Conservation (phyloP, 2,113 vertebrate genomes). For the Paracanthobrama guichenoti region DNA sequence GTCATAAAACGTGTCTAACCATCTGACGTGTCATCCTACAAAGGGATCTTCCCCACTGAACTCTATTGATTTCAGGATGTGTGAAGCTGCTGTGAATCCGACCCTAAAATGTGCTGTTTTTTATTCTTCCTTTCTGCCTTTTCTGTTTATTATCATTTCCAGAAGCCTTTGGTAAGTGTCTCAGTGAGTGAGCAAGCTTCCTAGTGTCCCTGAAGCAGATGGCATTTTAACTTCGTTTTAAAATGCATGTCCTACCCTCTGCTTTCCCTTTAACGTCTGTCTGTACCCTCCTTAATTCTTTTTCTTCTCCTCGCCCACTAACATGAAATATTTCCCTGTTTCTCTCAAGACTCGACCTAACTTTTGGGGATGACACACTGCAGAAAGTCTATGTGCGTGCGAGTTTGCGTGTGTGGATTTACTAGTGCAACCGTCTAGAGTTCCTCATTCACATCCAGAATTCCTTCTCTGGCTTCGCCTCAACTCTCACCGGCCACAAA, state of each 20-base stretch:
- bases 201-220: constrained; percentile 82
- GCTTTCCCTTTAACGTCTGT: constrained; percentile 39
- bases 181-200: constrained; percentile 73
- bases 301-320: constrained; percentile 39
- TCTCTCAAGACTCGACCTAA: constrained; percentile 9
- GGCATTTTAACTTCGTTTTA: constrained; percentile 79
- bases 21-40: neutral
- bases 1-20: neutral
- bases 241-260: constrained; percentile 81
- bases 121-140: constrained; percentile 76
- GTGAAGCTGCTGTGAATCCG: neutral
- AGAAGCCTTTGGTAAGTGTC: constrained; percentile 99
- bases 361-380: neutral
- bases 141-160: constrained; percentile 81
- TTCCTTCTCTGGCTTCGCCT: neutral
- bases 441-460: constrained; percentile 5
- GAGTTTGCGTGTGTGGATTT: neutral
- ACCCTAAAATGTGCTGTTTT: constrained; percentile 68
- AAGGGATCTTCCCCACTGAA: constrained; percentile 9
- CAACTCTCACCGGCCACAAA: neutral
- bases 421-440: neutral
- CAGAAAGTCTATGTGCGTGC: neutral
- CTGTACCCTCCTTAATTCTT: constrained; percentile 39
- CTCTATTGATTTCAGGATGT: constrained; percentile 23
- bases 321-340: constrained; percentile 18